Conservation (phyloP, 1,140 invertebrate species). For the Drosophila tsacasi region DNA sequence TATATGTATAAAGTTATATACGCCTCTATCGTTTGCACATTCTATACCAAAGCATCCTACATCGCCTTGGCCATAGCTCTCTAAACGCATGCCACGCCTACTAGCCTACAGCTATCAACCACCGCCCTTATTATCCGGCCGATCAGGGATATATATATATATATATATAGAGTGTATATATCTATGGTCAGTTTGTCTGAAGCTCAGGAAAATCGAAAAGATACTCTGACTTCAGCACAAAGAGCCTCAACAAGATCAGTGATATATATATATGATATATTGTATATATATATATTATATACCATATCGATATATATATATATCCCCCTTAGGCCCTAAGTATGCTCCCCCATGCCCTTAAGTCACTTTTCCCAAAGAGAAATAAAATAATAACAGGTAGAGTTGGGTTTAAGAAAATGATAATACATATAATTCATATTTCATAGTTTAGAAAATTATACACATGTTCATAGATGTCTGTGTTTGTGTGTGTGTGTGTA, state of each 20-base stretch:
- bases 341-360: slow-evolving; percentile 3
- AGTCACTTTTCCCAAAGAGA: slow-evolving; percentile 18
- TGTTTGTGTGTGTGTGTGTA: slow-evolving; percentile 36
- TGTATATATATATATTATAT: not conserved
- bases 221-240: not conserved
- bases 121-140: not conserved
- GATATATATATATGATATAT: not conserved
- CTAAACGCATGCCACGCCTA: slow-evolving; percentile 46
- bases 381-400: slow-evolving; percentile 34
- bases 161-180: not conserved
- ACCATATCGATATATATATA: not conserved
- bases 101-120: slow-evolving; percentile 31
- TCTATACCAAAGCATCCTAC: slow-evolving; percentile 45
- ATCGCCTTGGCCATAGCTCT: slow-evolving; percentile 26
- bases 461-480: slow-evolving; percentile 58
- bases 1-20: slow-evolving; percentile 36
- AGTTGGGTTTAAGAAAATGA: slow-evolving; percentile 60
- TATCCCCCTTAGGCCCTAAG: not conserved
- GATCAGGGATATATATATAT: slow-evolving; percentile 1
- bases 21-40: slow-evolving; percentile 42
- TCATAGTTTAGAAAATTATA: slow-evolving; percentile 67
- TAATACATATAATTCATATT: slow-evolving; percentile 60
- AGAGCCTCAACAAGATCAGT: no score
- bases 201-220: not conserved
- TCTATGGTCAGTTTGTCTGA: not conserved